Percentiles rank a stretch among this genome's conserved stretches.
Conservation (phyloP, 2,113 vertebrate species). For the Petrocephalus zakoni region DNA sequence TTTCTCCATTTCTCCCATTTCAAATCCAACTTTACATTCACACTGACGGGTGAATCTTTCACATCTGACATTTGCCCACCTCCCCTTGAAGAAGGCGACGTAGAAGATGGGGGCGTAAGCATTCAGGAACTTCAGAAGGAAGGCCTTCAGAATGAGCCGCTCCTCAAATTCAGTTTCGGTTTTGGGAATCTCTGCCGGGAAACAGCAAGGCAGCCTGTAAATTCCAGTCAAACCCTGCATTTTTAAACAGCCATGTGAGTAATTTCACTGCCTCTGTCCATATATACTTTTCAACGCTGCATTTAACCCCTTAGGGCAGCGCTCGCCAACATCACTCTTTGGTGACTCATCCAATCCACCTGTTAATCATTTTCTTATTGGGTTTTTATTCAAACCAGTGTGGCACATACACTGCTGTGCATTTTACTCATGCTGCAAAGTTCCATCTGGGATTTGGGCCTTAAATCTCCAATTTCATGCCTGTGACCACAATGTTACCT, state of each 20-base stretch:
- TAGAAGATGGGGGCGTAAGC: slow-evolving; percentile 96
- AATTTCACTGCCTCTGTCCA: background rate
- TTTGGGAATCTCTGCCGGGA: slow-evolving; percentile 82
- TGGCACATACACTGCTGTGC: background rate
- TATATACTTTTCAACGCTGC: background rate
- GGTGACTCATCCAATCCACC: background rate
- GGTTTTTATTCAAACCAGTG: background rate
- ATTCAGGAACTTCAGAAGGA: slow-evolving; percentile 93
- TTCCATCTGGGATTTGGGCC: background rate
- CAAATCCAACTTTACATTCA: background rate
- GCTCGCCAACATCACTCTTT: too few species aligned
- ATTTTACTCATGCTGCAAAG: background rate
- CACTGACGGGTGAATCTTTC: background rate
- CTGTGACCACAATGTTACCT: background rate
- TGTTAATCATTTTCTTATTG: background rate
- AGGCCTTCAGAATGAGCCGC: slow-evolving; percentile 86
- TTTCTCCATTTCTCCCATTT: background rate
- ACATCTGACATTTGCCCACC: slow-evolving; percentile 56
- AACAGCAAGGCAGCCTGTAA: slow-evolving; percentile 2
- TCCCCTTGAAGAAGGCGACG: slow-evolving; percentile 96
- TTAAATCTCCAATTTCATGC: background rate
- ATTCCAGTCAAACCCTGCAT: background rate
- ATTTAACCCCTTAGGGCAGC: background rate
- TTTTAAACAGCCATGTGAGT: background rate
- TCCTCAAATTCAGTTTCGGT: slow-evolving; percentile 90